Base-by-base conservation (phyloP, 2,888 invertebrate genomes). In the Parapristionchus giblindavisi region DNA sequence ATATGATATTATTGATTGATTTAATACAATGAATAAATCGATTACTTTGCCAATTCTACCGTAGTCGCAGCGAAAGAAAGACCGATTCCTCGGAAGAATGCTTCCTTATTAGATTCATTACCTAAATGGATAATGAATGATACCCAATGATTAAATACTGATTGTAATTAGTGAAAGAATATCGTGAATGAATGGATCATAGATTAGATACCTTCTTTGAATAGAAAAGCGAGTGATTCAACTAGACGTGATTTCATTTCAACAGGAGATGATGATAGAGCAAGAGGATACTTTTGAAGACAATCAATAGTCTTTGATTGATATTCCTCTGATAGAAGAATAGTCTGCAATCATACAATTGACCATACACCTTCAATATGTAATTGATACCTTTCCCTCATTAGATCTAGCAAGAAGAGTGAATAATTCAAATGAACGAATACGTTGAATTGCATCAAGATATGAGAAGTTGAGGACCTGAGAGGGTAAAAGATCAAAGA, bases 171-270 rank as follows among this genome's bases (percentile, higher is more conserved):
- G n/a, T n/a, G n/a, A n/a, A n/a, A n/a, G n/a, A n/a, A n/a, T n/a
- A n/a, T n/a, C n/a, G n/a, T n/a, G n/a, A n/a, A n/a, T n/a, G n/a
- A n/a, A n/a, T n/a, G n/a, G n/a, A n/a, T n/a, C n/a, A n/a, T n/a
- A n/a, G n/a, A n/a, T n/a, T n/a, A 27, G 40, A 5, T n/a, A 65
- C 65, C 73, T n/a, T 73, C 48, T 27, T 73, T 73, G 60, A 73
- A 51, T 32, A 73, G 73, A 32, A 73, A 73, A n/a, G 73, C 61
- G n/a, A 73, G 73, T n/a, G 73, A 29, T 24, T 60, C 32, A 4
- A 73, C 34, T n/a, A 48, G 29, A 36, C 73, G 29, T 3, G 73
- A 48, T 61, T 73, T 73, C 73, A 73, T 60, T 29, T 73, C 73
- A 32, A 73, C 38, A 1, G 73, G 73, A 14, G 60, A 60, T 1